Evolutionary conservation across 2,113 vertebrate species (phyloP), one percentile per base, ranked within the genome.

Genomic region (Tretioscincus oriximinensis): DNA sequence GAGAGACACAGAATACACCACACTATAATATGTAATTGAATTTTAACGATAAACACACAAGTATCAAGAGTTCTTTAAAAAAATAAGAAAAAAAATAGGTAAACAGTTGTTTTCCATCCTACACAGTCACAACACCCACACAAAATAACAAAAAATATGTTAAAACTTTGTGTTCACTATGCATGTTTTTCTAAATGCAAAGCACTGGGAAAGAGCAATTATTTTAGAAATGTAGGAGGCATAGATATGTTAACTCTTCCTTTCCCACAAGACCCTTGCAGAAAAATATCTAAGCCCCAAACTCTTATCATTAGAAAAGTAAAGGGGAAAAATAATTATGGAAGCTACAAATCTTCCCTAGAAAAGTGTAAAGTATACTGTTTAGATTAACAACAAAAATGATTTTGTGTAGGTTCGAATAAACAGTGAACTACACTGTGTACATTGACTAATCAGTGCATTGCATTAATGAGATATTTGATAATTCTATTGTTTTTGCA

Each of bases 21-120:
- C 84, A 93, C 18, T 89, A 0, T 69, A 11, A 83, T 24, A 71
- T 87, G 86, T 51, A 61, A 58, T 47, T 68, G 86, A 81, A 24
- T 45, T 79, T 66, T 31, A 49, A 75, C 81, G 78, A n/a, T 60
- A 81, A 84, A 76, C 49, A 75, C 74, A 75, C 49, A 83, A 3
- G 1, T 73, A 80, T 65, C 85, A 81, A 54, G 76, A 64, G 2
- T 68, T 41, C 24, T 21, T 45, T 45, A 54, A 21, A 5, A 64
- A 60, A 41, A 65, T 9, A 9, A 83, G 68, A 21, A 24, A 64
- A 78, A 35, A 61, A 35, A 61, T 21, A 83, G 51, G 63, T 76
- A 83, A 83, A 31, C 60, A n/a, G 2, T 11, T 76, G 7, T 68
- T 88, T 69, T 26, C 47, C 64, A 66, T 47, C 67, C 20, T 78